Percentiles rank a stretch among this genome's conserved stretches.
Evolutionary conservation across 2,797 vertebrate genomes (phyloP).

Genomic region (Rachycentron canadum): DNA sequence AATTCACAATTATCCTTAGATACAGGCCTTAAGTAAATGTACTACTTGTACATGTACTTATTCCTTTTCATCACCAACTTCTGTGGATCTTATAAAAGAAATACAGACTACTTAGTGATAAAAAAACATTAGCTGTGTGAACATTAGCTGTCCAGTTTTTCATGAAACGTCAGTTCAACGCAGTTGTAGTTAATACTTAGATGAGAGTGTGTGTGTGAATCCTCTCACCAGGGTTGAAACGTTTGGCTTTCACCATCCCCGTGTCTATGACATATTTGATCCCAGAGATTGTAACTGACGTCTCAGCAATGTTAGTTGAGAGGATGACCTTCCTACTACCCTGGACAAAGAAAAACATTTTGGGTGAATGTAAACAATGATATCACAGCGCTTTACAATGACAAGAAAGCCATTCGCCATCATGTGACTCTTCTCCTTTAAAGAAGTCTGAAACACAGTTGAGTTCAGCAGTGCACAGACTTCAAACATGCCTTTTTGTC

Average conservation of each 20-base stretch:
- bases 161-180: too few relatives aligned
- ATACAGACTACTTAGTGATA: not conserved
- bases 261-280: slow-evolving; percentile 97
- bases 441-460: not conserved
- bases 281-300: slow-evolving; percentile 95
- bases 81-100: not conserved
- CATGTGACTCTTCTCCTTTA: not conserved
- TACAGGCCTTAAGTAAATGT: too few relatives aligned
- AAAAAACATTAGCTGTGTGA: too few relatives aligned
- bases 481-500: not conserved
- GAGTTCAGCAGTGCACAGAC: not conserved
- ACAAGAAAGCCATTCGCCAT: not conserved
- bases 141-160: too few relatives aligned
- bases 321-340: slow-evolving; percentile 96
- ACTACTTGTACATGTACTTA: not conserved
- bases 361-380: not conserved
- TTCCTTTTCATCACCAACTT: not conserved
- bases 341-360: slow-evolving; percentile 70
- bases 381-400: not conserved
- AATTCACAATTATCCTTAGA: not conserved
- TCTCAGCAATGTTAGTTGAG: slow-evolving; percentile 99
- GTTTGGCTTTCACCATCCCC: slow-evolving; percentile 99
- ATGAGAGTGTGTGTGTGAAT: not conserved
- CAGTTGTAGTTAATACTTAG: too few relatives aligned
- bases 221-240: slow-evolving; percentile 93